phyloP scores from a whole-genome alignment of 2,888 invertebrate genomes.

The Tenthredo notha region DNA sequence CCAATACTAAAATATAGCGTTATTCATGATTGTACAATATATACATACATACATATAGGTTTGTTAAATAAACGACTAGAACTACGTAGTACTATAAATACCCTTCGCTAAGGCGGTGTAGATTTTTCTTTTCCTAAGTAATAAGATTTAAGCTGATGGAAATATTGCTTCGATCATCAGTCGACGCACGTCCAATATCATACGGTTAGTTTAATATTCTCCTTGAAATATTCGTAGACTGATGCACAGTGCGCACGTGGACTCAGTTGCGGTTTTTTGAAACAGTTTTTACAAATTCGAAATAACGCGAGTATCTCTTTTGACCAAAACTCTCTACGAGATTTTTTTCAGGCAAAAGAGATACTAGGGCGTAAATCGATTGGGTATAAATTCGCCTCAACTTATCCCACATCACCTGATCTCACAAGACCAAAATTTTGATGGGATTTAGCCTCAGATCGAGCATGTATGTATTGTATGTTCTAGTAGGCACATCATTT shows the following conservation, averaged over 20 bases:
- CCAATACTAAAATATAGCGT: constrained; percentile 4
- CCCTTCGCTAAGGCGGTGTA: not conserved
- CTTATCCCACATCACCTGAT: not conserved
- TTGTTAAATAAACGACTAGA: constrained; percentile 46
- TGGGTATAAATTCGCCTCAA: not conserved
- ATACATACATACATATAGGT: constrained; percentile 25
- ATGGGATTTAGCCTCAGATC: constrained; percentile 7
- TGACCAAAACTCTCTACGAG: not conserved
- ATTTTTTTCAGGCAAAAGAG: not conserved
- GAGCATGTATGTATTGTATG: constrained; percentile 19
- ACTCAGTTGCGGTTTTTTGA: not conserved
- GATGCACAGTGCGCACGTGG: constrained; percentile 49
- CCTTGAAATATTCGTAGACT: constrained; percentile 43
- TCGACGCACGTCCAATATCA: constrained; percentile 1
- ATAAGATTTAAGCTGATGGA: constrained; percentile 22
- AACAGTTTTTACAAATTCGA: not conserved
- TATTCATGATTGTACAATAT: constrained; percentile 36
- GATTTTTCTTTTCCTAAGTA: not conserved
- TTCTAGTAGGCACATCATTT: constrained; percentile 36
- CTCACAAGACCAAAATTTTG: not conserved
- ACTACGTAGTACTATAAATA: constrained; percentile 4
- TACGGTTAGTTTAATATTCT: constrained; percentile 47
- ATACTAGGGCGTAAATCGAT: not conserved
- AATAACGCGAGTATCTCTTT: not conserved
- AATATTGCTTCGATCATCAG: constrained; percentile 11